phyloP scores from a whole-genome alignment of 2,113 vertebrate genomes.

The Saguinus imperator region DNA sequence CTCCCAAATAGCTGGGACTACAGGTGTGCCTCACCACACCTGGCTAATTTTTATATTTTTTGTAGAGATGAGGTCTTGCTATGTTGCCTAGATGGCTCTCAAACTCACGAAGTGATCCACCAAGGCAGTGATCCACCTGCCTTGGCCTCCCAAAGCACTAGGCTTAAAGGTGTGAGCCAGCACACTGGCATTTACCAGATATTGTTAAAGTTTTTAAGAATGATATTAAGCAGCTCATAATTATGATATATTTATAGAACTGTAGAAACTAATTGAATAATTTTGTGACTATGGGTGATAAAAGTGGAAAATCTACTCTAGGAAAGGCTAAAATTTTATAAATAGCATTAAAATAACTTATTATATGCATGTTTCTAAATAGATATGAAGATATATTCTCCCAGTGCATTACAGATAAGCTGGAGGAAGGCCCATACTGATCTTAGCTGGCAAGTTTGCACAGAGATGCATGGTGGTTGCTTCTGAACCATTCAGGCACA shows the following conservation, averaged over 20 bases:
- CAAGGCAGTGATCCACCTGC: too few species aligned
- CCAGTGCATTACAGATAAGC: background rate
- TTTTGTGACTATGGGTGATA: background rate
- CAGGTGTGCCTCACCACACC: too few species aligned
- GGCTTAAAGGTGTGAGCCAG: too few species aligned
- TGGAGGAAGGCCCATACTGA: background rate
- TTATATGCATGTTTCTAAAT: slow-evolving; percentile 19
- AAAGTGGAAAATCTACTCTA: slow-evolving; percentile 40
- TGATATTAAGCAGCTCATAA: background rate
- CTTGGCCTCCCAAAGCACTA: too few species aligned
- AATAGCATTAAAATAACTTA: slow-evolving; percentile 23
- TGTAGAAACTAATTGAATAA: slow-evolving; percentile 24
- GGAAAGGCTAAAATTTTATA: slow-evolving; percentile 33
- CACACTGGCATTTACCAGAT: background rate
- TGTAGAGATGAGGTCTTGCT: too few species aligned
- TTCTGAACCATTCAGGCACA: background rate
- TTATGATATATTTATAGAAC: background rate
- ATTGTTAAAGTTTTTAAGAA: slow-evolving; percentile 31
- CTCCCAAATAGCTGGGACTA: too few species aligned
- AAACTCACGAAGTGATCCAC: too few species aligned
- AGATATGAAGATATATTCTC: background rate
- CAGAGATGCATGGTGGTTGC: background rate
- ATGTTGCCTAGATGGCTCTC: too few species aligned
- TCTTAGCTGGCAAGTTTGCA: background rate
- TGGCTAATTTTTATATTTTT: too few species aligned